Evolutionary conservation across 92 coral and sea anemone genomes (phyloP), one percentile per base, ranked within the genome.

Genomic region (Pocillopora meandrina): DNA sequence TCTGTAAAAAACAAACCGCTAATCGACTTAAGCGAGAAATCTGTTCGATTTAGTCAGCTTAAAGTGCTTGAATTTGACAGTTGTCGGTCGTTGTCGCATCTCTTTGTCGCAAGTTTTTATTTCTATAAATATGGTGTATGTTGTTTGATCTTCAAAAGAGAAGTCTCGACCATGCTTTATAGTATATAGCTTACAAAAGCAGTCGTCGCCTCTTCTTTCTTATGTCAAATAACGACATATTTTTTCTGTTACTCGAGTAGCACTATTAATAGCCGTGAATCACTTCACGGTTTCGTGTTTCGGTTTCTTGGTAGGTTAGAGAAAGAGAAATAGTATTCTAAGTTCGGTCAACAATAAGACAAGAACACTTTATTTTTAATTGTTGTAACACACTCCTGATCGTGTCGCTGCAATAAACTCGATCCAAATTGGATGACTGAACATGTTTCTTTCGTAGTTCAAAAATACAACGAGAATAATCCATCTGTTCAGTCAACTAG

Each of bases 31-130:
- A 23, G 59, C 36, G 42, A 42, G 66, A 75, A 58, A 67, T 21
- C 60, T 71, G 21, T 36, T 13, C 58, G 77, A 71, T 81, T 81
- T 81, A 63, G 69, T 59, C 69, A 81, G 77, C 77, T 81, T 81
- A 57, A 59, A 49, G 76, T 57, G 67, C 55, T 81, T 57, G 76
- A 56, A 49, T 34, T 26, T 56, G 64, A 67, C 67, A 33, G 56
- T 35, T 56, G 74, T 81, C 57, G 68, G 1, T 57, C 31, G 20
- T 63, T 59, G 49, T 16, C n/a, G 1, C 19, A 36, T 5, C 5
- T 42, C 14, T 58, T 61, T 18, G 31, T 55, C 19, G 70, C 60
- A 55, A 76, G 36, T 23, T 6, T 10, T 9, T 60, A 42, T 42
- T 42, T 42, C 52, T 3, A 42, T 42, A 42, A 42, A 42, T 42